A percentile compares a stretch with the other conserved stretches of the same genome.
These are phyloP conservation scores for Neoascia interrupta DNA, from an alignment of 2,888 invertebrate species.

Conservation along the genomic window DNA sequence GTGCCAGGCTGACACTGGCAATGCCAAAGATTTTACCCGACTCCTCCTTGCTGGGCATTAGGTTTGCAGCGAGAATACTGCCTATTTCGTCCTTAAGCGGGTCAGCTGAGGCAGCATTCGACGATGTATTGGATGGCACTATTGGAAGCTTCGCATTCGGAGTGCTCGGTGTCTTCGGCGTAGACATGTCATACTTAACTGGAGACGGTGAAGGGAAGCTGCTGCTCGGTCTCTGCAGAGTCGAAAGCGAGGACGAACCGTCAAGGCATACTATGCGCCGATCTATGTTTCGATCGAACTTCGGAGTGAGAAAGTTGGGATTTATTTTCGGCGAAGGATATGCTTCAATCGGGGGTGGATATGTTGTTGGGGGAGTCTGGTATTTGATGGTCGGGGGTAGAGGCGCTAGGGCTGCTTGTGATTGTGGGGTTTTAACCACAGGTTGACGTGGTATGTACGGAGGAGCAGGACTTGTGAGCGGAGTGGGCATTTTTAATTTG, in stretches of 20 bases:
- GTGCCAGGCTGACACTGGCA: slow-evolving; percentile 79
- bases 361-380: slow-evolving; percentile 77
- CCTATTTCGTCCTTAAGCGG: slow-evolving; percentile 78
- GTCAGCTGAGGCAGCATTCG: slow-evolving; percentile 71
- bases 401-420: slow-evolving; percentile 60
- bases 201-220: slow-evolving; percentile 75
- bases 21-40: slow-evolving; percentile 80
- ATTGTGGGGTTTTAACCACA: slow-evolving; percentile 43
- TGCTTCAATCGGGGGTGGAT: slow-evolving; percentile 78
- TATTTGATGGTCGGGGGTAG: slow-evolving; percentile 75
- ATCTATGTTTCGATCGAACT: slow-evolving; percentile 76
- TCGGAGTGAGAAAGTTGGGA: slow-evolving; percentile 79
- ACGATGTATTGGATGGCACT: slow-evolving; percentile 29
- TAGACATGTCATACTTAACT: slow-evolving; percentile 74
- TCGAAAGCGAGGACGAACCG: slow-evolving; percentile 59
- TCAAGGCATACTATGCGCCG: slow-evolving; percentile 64
- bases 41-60: slow-evolving; percentile 80
- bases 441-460: slow-evolving; percentile 42
- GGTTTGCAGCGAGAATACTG: slow-evolving; percentile 77
- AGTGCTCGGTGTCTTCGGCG: slow-evolving; percentile 65
- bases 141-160: slow-evolving; percentile 71
- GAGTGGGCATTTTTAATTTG: slow-evolving; percentile 52
- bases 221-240: slow-evolving; percentile 73
- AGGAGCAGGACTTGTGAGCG: slow-evolving; percentile 52
- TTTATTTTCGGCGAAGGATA: slow-evolving; percentile 79